These are phyloP conservation scores for Centropus unirufus DNA, from an alignment of 2,113 vertebrate genomes.

Conservation along the genomic window DNA sequence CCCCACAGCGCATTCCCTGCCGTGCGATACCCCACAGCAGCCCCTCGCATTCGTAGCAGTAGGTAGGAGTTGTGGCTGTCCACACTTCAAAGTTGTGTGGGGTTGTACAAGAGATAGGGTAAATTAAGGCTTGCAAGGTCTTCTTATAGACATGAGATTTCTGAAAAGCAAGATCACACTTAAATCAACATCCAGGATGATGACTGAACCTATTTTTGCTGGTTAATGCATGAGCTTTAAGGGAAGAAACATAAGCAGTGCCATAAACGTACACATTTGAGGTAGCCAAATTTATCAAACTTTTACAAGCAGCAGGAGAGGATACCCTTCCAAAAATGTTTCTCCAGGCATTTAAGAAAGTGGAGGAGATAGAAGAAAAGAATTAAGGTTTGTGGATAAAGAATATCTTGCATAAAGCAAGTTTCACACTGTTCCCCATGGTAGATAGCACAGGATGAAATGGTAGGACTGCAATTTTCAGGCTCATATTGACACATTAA, in stretches of 20 bases:
- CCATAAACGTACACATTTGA: not conserved
- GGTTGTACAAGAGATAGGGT: conserved; percentile 97
- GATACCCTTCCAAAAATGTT: not conserved
- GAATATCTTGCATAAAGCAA: not conserved
- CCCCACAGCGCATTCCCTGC: conserved; percentile 95
- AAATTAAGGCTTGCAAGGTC: conserved; percentile 97
- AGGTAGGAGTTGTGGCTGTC: conserved; percentile 96
- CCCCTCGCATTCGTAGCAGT: conserved; percentile 98
- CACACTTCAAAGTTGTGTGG: conserved; percentile 98
- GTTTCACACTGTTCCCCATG: not conserved
- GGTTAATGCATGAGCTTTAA: not conserved
- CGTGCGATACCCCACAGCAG: conserved; percentile 97
- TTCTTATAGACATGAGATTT: conserved; percentile 98
- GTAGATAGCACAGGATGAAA: not conserved
- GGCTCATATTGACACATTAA: not conserved
- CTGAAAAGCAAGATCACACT: conserved; percentile 74
- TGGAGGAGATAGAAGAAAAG: not conserved
- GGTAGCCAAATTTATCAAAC: not conserved
- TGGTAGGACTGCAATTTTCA: not conserved
- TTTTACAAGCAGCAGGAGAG: not conserved
- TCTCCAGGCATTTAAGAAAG: not conserved
- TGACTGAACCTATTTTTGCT: not conserved
- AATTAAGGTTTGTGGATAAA: not conserved
- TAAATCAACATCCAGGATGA: not conserved
- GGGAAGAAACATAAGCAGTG: not conserved